phyloP scores from a whole-genome alignment of 2,888 invertebrate species.

The Liposcelis brunnea region DNA sequence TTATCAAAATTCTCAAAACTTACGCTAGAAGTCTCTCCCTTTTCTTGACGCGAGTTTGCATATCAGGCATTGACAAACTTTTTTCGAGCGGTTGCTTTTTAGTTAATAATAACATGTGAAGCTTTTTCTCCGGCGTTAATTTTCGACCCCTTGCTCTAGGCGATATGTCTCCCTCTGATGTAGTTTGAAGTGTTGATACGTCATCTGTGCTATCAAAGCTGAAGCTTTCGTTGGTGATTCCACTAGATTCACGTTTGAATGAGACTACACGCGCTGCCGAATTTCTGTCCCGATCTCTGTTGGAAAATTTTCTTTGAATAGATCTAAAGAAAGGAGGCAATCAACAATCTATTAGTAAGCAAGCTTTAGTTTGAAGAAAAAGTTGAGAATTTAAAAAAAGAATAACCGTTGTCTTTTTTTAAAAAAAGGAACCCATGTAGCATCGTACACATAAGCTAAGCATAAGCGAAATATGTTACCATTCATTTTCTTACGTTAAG shows the following conservation, averaged over 20 bases:
- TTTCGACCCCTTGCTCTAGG: conserved; percentile 20
- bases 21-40: conserved; percentile 51
- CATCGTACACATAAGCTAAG: too few species aligned
- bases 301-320: conserved; percentile 34
- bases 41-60: conserved; percentile 55
- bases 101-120: conserved; percentile 35
- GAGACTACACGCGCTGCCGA: conserved; percentile 12
- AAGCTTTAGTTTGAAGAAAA: too few species aligned
- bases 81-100: conserved; percentile 51
- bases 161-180: conserved; percentile 18
- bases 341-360: too few species aligned
- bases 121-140: conserved; percentile 30
- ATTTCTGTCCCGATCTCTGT: conserved; percentile 23
- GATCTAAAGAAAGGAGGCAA: conserved; percentile 27
- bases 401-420: too few species aligned
- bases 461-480: too few species aligned
- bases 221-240: conserved; percentile 26
- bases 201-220: conserved; percentile 24
- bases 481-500: too few species aligned
- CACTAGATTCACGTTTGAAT: conserved; percentile 16
- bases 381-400: too few species aligned
- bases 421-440: too few species aligned
- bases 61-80: conserved; percentile 69
- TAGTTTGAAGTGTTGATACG: conserved; percentile 21
- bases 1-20: conserved; percentile 25